Conservation (phyloP, 2,888 invertebrate genomes). For the Cheilosia impressa region DNA sequence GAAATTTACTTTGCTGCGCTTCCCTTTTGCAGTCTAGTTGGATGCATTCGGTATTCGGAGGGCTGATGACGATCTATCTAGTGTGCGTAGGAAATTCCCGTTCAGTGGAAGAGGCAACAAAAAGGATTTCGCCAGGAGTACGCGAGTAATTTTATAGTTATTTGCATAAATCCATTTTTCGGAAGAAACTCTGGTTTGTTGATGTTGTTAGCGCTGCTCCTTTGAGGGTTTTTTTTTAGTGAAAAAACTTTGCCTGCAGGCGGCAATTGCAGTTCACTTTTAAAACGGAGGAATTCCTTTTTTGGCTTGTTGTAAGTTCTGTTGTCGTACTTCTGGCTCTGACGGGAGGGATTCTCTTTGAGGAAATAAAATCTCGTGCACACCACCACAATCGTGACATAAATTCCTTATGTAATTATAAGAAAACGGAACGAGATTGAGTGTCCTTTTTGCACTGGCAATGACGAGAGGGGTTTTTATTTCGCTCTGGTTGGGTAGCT, state of each 20-base stretch:
- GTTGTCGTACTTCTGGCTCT: not conserved
- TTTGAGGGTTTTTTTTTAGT: not conserved
- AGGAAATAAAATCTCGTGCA: constrained; percentile 45
- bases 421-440: constrained; percentile 15
- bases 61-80: not conserved
- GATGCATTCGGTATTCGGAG: not conserved
- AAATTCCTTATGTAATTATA: constrained; percentile 73
- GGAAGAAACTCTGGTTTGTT: constrained; percentile 30
- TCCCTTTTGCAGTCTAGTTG: constrained; percentile 43
- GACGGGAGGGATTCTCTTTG: constrained; percentile 39
- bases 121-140: constrained; percentile 31
- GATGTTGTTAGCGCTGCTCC: not conserved
- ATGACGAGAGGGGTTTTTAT: not conserved
- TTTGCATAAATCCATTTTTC: constrained; percentile 68
- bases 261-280: constrained; percentile 48
- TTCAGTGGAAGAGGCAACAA: not conserved
- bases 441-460: not conserved
- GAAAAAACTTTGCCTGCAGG: constrained; percentile 46
- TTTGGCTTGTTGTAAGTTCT: not conserved
- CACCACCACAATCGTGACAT: constrained; percentile 65
- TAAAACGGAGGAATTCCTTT: constrained; percentile 61
- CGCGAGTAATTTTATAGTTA: constrained; percentile 58
- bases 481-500: not conserved
- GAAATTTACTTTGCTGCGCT: constrained; percentile 69
- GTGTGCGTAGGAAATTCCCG: constrained; percentile 33